phyloP scores from a whole-genome alignment of 2,888 invertebrate species.

The Alentia gelatinosa region DNA sequence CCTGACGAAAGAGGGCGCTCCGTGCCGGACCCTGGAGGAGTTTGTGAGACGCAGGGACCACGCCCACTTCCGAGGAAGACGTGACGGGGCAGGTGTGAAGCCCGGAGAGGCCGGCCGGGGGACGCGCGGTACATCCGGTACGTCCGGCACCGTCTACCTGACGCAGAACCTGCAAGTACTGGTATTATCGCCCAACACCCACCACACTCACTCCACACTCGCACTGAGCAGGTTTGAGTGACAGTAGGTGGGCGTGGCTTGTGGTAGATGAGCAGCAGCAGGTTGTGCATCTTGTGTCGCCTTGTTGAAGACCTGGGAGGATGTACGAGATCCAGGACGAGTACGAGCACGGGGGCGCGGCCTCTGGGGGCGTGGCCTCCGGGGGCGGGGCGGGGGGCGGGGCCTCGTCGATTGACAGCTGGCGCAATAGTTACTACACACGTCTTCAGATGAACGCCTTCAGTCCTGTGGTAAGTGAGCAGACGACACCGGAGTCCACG shows the following conservation, averaged over 20 bases:
- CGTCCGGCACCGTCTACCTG: too few relatives aligned
- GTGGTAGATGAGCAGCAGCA: not conserved
- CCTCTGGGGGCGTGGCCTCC: not conserved
- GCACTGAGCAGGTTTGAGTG: not conserved
- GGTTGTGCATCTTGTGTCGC: not conserved
- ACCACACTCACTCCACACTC: not conserved
- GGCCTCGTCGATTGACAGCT: not conserved
- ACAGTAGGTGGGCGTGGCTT: not conserved
- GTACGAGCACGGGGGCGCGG: not conserved
- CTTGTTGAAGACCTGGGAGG: not conserved
- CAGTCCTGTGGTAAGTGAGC: constrained; percentile 11
- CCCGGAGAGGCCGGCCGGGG: too few relatives aligned
- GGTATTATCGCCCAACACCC: not conserved
- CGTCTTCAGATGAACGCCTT: constrained; percentile 6
- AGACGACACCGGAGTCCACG: not conserved
- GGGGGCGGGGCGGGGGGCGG: not conserved
- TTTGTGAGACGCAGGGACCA: too few relatives aligned
- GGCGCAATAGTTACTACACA: constrained; percentile 1
- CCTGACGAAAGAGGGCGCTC: too few relatives aligned
- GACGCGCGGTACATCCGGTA: too few relatives aligned
- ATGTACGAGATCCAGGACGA: constrained; percentile 14
- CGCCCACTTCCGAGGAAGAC: too few relatives aligned
- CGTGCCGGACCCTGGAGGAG: too few relatives aligned
- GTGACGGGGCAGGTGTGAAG: too few relatives aligned
- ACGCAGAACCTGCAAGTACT: not conserved